These are phyloP conservation scores for Zaprionus nigranus DNA, from an alignment of 1,140 invertebrate species.

Conservation along the genomic window DNA sequence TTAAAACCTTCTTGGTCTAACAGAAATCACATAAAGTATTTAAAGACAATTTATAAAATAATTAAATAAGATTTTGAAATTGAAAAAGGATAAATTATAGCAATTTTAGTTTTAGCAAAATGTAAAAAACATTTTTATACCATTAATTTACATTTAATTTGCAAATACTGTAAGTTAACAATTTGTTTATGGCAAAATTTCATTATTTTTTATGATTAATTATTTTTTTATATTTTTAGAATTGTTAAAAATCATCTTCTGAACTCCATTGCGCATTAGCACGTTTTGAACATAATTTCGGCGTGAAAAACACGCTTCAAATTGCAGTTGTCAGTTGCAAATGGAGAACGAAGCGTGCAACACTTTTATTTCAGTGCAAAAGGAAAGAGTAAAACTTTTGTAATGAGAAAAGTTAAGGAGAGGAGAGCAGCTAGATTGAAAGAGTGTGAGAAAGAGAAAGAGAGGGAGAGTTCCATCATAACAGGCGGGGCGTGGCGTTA, in stretches of 20 bases:
- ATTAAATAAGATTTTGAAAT: no score
- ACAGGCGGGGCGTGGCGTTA: constrained; percentile 19
- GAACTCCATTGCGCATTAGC: no score
- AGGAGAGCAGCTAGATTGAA: not conserved
- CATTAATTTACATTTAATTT: no score
- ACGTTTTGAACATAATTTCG: not conserved
- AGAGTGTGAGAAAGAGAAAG: not conserved
- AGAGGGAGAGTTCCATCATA: constrained; percentile 26
- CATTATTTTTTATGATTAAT: no score
- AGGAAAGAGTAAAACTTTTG: constrained; percentile 49
- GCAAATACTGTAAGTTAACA: no score
- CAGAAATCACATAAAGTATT: not conserved
- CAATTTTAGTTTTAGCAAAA: no score
- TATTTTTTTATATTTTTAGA: no score
- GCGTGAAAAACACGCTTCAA: constrained; percentile 4
- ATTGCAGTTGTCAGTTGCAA: constrained; percentile 29
- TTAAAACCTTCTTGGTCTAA: not conserved
- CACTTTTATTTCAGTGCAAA: constrained; percentile 18
- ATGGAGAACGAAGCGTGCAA: constrained; percentile 13
- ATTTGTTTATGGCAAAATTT: no score
- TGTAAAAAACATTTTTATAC: no score
- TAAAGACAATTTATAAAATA: not conserved
- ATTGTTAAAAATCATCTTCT: no score
- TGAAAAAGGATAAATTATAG: no score
- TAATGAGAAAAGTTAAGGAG: constrained; percentile 55